Conservation (phyloP, 2,888 invertebrate genomes). For the Aleiodes leptofemur region DNA sequence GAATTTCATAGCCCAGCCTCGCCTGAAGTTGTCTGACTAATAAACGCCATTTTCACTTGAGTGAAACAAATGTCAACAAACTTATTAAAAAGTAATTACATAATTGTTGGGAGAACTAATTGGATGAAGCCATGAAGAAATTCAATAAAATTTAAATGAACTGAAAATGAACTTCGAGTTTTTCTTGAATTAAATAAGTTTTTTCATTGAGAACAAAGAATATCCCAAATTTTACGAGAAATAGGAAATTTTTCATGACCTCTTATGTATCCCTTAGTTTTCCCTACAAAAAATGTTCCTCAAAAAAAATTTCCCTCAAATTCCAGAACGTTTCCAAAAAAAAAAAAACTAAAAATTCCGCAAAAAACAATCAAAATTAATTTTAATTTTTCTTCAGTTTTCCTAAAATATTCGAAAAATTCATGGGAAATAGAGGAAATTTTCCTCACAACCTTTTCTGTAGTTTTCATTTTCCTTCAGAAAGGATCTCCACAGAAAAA, state of each 20-base stretch:
- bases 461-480: no score
- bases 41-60: not conserved
- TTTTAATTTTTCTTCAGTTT: no score
- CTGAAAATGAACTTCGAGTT: not conserved
- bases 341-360: no score
- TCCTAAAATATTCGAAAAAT: no score
- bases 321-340: no score
- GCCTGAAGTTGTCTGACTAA: conserved; percentile 24
- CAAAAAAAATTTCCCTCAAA: no score
- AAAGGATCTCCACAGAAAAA: no score
- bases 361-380: no score
- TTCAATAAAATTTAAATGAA: not conserved
- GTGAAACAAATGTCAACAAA: not conserved
- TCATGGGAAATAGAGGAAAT: no score
- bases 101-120: not conserved
- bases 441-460: no score
- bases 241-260: not conserved
- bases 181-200: not conserved
- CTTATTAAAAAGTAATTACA: not conserved
- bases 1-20: not conserved
- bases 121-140: not conserved
- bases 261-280: no score
- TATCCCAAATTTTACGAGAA: not conserved
- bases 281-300: no score
- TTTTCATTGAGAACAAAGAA: not conserved